Evolutionary conservation across 2,888 invertebrate genomes (phyloP), one percentile per base, ranked within the genome.

Genomic region (Philereme transversata): DNA sequence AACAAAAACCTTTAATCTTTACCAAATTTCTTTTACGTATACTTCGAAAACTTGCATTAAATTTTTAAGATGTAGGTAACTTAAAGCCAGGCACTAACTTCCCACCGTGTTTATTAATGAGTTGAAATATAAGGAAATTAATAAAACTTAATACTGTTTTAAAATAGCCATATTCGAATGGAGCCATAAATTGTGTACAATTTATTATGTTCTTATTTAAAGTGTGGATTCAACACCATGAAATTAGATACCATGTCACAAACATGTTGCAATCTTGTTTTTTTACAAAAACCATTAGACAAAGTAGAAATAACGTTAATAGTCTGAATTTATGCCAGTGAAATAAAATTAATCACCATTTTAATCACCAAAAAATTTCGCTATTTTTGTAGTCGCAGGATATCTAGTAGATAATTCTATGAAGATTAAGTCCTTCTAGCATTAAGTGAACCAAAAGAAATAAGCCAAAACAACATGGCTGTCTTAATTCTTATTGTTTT

Each of bases 141-240:
- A 75, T 72, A 72, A 69, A 73, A 74, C 74, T 74, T 72, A 73
- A 74, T 71, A 77, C 65, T 73, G 67, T 76, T 77, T 73, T 72
- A 72, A 72, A 75, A 74, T 67, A 68, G 64, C 64, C 65, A 61
- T 75, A 82, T 81, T 76, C 74, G 78, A 82, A 83, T 81, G 62
- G 68, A 72, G 68, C 67, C 68, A 80, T 81, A 81, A 75, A 75
- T 75, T 76, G 69, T 72, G 67, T 10, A 54, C 62, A 76, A 79
- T 79, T 78, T 78, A 80, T 77, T 59, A 64, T 72, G 75, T 73
- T 73, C 74, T 72, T 68, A 51, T 73, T 78, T 69, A 74, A 72
- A 62, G 62, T 67, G 64, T 72, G 66, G 62, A 66, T 72, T 70
- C 81, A 78, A 75, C 82, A 81, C 83, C 74, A 81, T 68, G 82